A percentile compares a stretch with the other conserved stretches of the same genome.
These are phyloP conservation scores for Siniperca knerii DNA, from an alignment of 2,113 vertebrate species.

Conservation along the genomic window DNA sequence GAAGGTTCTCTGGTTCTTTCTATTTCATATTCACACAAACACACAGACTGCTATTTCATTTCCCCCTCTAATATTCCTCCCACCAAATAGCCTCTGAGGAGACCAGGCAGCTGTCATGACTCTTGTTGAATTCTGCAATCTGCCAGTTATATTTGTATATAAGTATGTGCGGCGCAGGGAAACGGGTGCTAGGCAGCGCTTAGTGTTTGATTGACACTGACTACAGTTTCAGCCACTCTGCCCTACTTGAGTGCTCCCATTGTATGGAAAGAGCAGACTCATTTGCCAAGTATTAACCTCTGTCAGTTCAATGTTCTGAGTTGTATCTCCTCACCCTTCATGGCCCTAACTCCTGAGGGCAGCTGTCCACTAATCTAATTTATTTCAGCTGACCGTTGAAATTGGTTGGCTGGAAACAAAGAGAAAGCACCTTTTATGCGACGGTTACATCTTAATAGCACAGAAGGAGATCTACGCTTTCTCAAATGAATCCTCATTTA, in stretches of 20 bases:
- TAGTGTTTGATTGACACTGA: constrained; percentile 57
- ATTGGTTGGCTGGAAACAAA: constrained; percentile 25
- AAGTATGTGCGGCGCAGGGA: background rate
- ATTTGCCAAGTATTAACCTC: constrained; percentile 72
- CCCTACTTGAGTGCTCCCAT: constrained; percentile 49
- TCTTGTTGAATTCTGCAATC: constrained; percentile 47
- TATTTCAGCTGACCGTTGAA: constrained; percentile 48
- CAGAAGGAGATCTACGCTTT: background rate
- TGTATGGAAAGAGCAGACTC: constrained; percentile 52
- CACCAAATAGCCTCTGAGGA: constrained; percentile 43
- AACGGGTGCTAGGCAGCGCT: background rate
- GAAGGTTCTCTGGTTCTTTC: constrained; percentile 13
- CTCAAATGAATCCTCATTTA: background rate
- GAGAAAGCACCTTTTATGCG: constrained; percentile 3
- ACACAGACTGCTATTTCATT: constrained; percentile 2
- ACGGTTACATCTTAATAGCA: constrained; percentile 18
- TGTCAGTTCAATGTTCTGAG: constrained; percentile 48
- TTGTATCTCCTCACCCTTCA: constrained; percentile 48
- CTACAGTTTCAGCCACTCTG: constrained; percentile 47
- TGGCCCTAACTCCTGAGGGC: constrained; percentile 26
- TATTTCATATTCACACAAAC: background rate
- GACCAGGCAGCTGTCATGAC: constrained; percentile 42
- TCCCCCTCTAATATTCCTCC: constrained; percentile 37
- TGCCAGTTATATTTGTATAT: background rate
- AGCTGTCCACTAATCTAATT: constrained; percentile 51